These are phyloP conservation scores for Coregonus clupeaformis DNA, from an alignment of 2,113 vertebrate species.

Conservation along the genomic window DNA sequence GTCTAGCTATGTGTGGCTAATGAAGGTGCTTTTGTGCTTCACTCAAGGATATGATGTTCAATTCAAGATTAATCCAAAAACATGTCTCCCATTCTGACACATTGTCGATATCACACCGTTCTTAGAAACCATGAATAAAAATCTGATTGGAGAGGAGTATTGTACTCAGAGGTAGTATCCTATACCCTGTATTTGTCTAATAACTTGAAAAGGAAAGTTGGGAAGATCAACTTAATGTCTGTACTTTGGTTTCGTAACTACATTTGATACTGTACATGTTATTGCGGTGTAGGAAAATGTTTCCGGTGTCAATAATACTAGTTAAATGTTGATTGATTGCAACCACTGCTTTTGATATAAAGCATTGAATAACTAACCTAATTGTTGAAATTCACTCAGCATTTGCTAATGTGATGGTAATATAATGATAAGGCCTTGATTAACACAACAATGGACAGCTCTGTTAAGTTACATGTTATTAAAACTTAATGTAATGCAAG, in stretches of 20 bases:
- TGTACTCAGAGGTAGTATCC: not conserved
- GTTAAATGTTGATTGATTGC: too few relatives aligned
- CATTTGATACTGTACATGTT: not conserved
- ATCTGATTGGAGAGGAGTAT: constrained; percentile 11
- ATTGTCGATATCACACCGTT: constrained; percentile 12
- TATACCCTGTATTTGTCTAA: not conserved
- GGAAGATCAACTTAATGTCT: not conserved
- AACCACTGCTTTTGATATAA: too few relatives aligned
- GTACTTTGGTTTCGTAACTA: not conserved
- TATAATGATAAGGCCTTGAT: not conserved
- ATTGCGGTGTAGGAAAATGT: too few relatives aligned
- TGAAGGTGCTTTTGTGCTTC: constrained; percentile 41
- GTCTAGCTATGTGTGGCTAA: constrained; percentile 28
- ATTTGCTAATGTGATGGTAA: not conserved
- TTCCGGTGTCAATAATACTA: too few relatives aligned
- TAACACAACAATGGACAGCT: not conserved
- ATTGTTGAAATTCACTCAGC: too few relatives aligned
- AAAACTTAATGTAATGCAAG: too few relatives aligned
- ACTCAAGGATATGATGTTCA: constrained; percentile 44
- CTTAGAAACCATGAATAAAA: not conserved
- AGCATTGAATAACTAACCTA: too few relatives aligned
- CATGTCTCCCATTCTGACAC: constrained; percentile 13
- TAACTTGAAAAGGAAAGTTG: not conserved
- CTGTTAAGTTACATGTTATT: not conserved
- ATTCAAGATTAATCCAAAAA: constrained; percentile 51